These are phyloP conservation scores for Crotalus horridus DNA, from an alignment of 2,113 vertebrate species.

Conservation along the genomic window DNA sequence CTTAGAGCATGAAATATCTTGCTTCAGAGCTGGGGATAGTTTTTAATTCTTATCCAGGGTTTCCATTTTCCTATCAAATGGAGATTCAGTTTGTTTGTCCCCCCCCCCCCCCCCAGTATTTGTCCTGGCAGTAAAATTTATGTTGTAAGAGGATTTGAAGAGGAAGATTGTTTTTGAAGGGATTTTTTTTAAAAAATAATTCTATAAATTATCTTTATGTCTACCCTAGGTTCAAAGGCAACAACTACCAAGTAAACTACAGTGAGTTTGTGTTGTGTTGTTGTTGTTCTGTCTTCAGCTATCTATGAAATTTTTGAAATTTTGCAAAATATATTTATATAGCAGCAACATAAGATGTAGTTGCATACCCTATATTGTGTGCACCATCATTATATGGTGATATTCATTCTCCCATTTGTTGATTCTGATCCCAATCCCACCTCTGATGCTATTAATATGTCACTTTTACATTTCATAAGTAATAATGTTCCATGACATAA, in stretches of 20 bases:
- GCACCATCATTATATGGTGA: neutral
- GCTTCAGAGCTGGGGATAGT: neutral
- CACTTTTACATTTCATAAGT: neutral
- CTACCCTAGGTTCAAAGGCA: neutral
- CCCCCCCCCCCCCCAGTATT: neutral
- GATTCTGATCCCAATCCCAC: neutral
- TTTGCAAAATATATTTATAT: neutral
- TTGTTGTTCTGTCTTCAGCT: neutral
- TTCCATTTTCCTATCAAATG: neutral
- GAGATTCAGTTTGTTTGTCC: neutral
- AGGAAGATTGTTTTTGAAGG: neutral
- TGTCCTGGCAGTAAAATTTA: neutral
- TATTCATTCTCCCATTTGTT: neutral
- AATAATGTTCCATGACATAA: neutral
- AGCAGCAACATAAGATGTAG: neutral
- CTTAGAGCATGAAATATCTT: neutral
- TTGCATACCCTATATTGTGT: neutral
- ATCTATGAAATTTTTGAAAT: neutral
- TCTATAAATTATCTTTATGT: neutral
- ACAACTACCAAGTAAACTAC: neutral
- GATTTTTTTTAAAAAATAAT: neutral
- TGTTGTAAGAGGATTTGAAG: neutral
- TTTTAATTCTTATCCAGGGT: neutral
- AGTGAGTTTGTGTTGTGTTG: neutral
- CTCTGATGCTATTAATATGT: neutral